Base-by-base conservation (phyloP, 1,140 invertebrate species). In the Glomeris maerens region DNA sequence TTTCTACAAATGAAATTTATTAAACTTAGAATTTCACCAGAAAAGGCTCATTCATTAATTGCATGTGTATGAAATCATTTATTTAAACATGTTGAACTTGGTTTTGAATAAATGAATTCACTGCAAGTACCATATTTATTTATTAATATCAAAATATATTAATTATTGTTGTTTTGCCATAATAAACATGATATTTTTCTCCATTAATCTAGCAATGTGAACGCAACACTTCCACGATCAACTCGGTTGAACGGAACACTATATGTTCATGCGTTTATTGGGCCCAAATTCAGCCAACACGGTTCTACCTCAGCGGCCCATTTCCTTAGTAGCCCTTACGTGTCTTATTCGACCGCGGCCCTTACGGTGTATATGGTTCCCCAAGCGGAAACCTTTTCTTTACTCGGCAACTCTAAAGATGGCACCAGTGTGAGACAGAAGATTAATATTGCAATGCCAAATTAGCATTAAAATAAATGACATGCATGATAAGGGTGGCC, bases 311-410 rank as follows among this genome's bases (percentile, higher is more conserved):
- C 54, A 55, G 56, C 45, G 55, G 23, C 58, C 52, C 22, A 60
- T 58, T 46, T 57, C 54, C 62, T 74, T 1, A 64, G 75, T 51
- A 72, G 78, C 52, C 65, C 73, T 14, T 65, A 69, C 3, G 61
- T 68, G 25, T 66, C 73, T 1, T 70, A 76, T 39, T 72, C 75
- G 27, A 69, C 72, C 23, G 70, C 80, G 36, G 70, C 71, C 31
- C 59, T 89, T 28, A 81, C 83, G 1, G 74, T 79, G 20, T 80
- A 80, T 60, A 71, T 72, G 47, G 64, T 83, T 45, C 84, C 84
- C n/a, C 73, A 79, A 60, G 78, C 78, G 31, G 72, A 76, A 59
- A 74, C 78, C 23, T 85, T 84, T 61, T 86, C 84, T 64, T 70
- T 90, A 31, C 66, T 88, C 2, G n/a, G n/a, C n/a, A n/a, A n/a